phyloP scores from a whole-genome alignment of 2,888 invertebrate genomes.

The Zootermopsis nevadensis region DNA sequence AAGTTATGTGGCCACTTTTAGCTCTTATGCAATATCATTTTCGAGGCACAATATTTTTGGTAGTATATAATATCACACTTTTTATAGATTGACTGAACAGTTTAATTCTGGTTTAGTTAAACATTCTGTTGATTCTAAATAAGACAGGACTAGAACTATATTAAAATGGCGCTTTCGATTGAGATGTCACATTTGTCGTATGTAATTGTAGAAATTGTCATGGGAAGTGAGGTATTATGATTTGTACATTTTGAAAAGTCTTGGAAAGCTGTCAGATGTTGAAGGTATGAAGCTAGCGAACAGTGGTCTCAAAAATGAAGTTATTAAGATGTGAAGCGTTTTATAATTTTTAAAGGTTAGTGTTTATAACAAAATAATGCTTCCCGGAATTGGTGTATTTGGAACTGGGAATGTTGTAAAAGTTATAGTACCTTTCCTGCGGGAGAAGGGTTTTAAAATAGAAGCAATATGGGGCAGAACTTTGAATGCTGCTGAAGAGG shows the following conservation, averaged over 20 bases:
- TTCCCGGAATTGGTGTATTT: slow-evolving; percentile 95
- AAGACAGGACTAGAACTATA: too few relatives aligned
- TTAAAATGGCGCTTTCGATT: neutral
- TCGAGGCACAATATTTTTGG: too few relatives aligned
- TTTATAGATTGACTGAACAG: too few relatives aligned
- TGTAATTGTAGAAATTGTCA: neutral
- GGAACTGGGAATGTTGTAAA: slow-evolving; percentile 89
- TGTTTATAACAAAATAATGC: slow-evolving; percentile 68
- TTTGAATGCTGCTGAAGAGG: slow-evolving; percentile 78
- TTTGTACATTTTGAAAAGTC: neutral
- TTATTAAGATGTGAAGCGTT: neutral
- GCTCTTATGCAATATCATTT: too few relatives aligned
- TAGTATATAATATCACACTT: too few relatives aligned
- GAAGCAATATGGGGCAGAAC: slow-evolving; percentile 96
- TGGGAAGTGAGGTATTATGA: neutral
- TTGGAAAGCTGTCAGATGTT: neutral
- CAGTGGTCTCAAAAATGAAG: neutral
- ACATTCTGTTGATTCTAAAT: too few relatives aligned
- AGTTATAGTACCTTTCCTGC: slow-evolving; percentile 87
- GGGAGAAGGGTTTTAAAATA: slow-evolving; percentile 92
- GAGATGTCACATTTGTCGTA: neutral
- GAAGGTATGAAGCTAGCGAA: neutral
- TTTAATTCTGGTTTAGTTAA: too few relatives aligned
- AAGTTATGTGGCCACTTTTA: too few relatives aligned
- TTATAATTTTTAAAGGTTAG: neutral